Base-by-base conservation (phyloP, 2,888 invertebrate species). In the Argynnis bischoffii region DNA sequence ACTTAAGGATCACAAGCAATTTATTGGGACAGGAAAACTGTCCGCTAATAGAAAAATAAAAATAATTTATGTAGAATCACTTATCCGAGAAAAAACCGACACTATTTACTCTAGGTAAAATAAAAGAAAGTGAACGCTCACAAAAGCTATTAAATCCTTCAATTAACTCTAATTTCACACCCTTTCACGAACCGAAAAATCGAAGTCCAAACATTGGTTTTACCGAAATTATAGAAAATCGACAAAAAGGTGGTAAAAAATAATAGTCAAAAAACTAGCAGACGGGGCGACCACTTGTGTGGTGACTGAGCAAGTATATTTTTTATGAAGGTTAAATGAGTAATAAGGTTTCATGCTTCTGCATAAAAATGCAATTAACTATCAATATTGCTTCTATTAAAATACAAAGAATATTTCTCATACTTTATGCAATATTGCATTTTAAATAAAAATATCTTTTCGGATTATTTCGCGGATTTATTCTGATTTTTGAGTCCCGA, bases 171-270 rank as follows among this genome's bases (percentile, higher is more conserved):
- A 83, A 92, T 92, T 92, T 92, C 92, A 92, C 92, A 91, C 90
- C 83, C 88, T 89, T 90, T 92, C 90, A 92, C 88, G 92, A 92
- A 92, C 92, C 92, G 90, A 89, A 87, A 91, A 92, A 92, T 92
- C 89, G 90, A 88, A 92, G 87, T 84, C 89, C 92, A 92, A 92
- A 92, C 92, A 92, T 91, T 92, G 90, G 92, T 90, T 92, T 92
- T 89, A 86, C 88, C 86, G 80, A 89, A 89, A 92, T 92, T 92
- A 92, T 83, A 84, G 85, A 86, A 90, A 90, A 89, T 81, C 84
- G 84, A 91, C 88, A 91, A 92, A 91, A 92, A 91, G 72, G 55
- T 54, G 67, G 78, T 83, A 90, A 91, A 91, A 92, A 88, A 74
- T 75, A 69, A 61, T 69, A 66, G 51, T 16, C 70, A 76, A 80